Evolutionary conservation across 2,113 vertebrate genomes (phyloP).

Genomic region (pig (Sus scrofa)): T2T-Sscrofa CM000813.6:130084001-130084500

Average conservation of each 20-base stretch:
- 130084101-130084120: conserved; percentile 14
- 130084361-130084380: no score
- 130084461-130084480: background rate
- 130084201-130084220: no score
- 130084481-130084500: background rate
- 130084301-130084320: no score
- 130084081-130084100: conserved; percentile 10
- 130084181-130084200: background rate
- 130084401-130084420: no score
- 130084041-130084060: background rate
- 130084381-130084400: no score
- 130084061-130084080: background rate
- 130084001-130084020: conserved; percentile 1
- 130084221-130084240: no score
- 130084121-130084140: background rate
- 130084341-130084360: no score
- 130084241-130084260: no score
- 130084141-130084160: background rate
- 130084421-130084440: background rate
- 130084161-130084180: background rate
- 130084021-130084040: background rate
- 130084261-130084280: no score
- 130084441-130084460: background rate
- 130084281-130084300: no score
- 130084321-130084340: no score